Evolutionary conservation across 2,888 invertebrate species (phyloP).

Genomic region (Microctonus brassicae): DNA sequence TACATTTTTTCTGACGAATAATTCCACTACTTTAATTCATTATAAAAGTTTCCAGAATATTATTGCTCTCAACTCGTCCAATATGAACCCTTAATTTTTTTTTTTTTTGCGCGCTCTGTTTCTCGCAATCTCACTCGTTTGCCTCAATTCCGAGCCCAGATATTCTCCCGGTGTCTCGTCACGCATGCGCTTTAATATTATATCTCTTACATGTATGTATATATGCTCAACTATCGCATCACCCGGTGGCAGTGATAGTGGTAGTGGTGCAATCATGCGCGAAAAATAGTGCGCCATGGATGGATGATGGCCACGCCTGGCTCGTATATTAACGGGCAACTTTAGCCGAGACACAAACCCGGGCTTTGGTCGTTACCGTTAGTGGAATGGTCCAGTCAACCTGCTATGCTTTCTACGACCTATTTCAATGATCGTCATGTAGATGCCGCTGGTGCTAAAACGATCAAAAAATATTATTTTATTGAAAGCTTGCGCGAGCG

Average conservation of each 20-base stretch:
- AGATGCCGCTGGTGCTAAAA: conserved; percentile 70
- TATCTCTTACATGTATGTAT: not conserved
- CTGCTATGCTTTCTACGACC: conserved; percentile 62
- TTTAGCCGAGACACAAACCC: conserved; percentile 69
- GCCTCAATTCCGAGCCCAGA: conserved; percentile 9
- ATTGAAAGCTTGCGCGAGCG: conserved; percentile 45
- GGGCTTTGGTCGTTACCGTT: conserved; percentile 67
- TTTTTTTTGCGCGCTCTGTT: conserved; percentile 16
- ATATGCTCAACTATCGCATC: too few species aligned
- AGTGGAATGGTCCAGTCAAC: conserved; percentile 65
- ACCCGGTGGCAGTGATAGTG: not conserved
- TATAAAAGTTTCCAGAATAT: not conserved
- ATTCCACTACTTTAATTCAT: not conserved
- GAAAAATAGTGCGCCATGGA: conserved; percentile 31
- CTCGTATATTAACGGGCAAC: conserved; percentile 48
- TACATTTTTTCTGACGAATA: too few species aligned
- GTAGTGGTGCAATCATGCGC: conserved; percentile 43
- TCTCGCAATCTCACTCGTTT: not conserved
- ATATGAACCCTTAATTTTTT: not conserved
- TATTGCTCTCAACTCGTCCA: not conserved
- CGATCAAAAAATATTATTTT: conserved; percentile 55
- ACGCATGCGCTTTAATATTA: conserved; percentile 50
- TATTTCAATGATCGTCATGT: conserved; percentile 69
- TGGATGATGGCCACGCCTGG: conserved; percentile 55
- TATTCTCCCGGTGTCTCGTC: conserved; percentile 16